phyloP scores from a whole-genome alignment of 2,113 vertebrate species.

The Argyrosomus japonicus region DNA sequence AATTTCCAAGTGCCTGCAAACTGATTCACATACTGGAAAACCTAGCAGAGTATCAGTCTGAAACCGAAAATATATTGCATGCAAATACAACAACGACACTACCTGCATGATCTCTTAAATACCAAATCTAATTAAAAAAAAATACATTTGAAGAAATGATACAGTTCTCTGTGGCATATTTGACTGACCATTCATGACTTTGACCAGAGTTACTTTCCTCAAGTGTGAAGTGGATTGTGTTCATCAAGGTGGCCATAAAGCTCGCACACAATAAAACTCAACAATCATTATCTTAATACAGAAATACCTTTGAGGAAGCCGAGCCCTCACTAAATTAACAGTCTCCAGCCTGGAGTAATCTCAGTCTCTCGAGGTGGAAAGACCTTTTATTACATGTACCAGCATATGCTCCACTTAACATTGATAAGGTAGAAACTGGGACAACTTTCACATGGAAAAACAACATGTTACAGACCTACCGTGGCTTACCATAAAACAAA shows the following conservation, averaged over 20 bases:
- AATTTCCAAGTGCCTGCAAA: background rate
- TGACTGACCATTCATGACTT: conserved; percentile 7
- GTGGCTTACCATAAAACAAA: background rate
- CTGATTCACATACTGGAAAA: background rate
- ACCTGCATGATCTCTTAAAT: background rate
- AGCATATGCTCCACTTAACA: background rate
- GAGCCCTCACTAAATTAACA: conserved; percentile 8
- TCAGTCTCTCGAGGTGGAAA: background rate
- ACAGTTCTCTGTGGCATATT: conserved; percentile 11
- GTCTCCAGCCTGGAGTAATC: conserved; percentile 13
- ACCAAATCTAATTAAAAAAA: background rate
- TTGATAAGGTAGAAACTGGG: background rate
- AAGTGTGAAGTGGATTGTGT: conserved; percentile 6
- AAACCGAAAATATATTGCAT: background rate
- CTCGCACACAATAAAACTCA: conserved; percentile 13
- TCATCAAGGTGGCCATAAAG: conserved; percentile 18
- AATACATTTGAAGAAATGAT: conserved; percentile 25
- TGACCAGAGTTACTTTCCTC: conserved; percentile 12
- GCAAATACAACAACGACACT: background rate
- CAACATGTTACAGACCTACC: background rate
- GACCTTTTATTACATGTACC: conserved; percentile 20
- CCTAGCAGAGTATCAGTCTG: background rate
- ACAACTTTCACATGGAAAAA: background rate
- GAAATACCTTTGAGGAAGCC: conserved; percentile 22
- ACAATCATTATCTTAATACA: conserved; percentile 27